Evolutionary conservation across 2,888 invertebrate species (phyloP), one percentile per base, ranked within the genome.

Genomic region (Bibio marci): DNA sequence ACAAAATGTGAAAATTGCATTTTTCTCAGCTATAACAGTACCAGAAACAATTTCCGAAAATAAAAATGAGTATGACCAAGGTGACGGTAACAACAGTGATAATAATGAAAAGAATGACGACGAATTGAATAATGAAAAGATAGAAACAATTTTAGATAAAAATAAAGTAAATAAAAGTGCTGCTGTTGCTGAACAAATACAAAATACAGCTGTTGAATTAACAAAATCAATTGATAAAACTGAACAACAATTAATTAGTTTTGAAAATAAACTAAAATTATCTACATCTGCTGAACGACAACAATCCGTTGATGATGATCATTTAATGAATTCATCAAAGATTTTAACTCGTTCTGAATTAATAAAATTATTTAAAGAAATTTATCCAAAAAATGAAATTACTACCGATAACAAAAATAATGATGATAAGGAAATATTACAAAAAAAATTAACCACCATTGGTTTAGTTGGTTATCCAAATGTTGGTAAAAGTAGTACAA

Each of bases 401-500:
- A 8, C 4, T 8, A 22, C 4, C 8, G 8, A 8, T 22, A 22
- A 22, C 8, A 22, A 22, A 8, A 22, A 22, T 22, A 22, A 22
- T 22, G 8, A 22, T 22, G 8, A 22, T 22, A 22, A n/a, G n/a
- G n/a, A n/a, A n/a, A 22, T 22, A 22, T 6, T 22, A 22, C 22
- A 22, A 8, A 22, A 6, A 8, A 22, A 6, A 22, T 22, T 78
- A 25, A 70, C 80, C 7, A 86, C 86, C n/a, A 74, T 92, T 41
- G 92, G 94, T 7, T 70, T 94, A 59, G 94, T 98, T 41, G 98
- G 98, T 2, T 99, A 98, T 65, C 98, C 98, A 0, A 98, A 98
- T 69, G 98, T 99, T 2, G 98, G 98, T n/a, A 98, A 99, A 63
- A 97, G 95, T 60, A 97, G 97, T 43, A 92, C 97, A 8, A 94